A percentile compares a stretch with the other conserved stretches of the same genome.
These are phyloP conservation scores for Nyctibius grandis DNA, from an alignment of 2,797 vertebrate species.

Conservation along the genomic window DNA sequence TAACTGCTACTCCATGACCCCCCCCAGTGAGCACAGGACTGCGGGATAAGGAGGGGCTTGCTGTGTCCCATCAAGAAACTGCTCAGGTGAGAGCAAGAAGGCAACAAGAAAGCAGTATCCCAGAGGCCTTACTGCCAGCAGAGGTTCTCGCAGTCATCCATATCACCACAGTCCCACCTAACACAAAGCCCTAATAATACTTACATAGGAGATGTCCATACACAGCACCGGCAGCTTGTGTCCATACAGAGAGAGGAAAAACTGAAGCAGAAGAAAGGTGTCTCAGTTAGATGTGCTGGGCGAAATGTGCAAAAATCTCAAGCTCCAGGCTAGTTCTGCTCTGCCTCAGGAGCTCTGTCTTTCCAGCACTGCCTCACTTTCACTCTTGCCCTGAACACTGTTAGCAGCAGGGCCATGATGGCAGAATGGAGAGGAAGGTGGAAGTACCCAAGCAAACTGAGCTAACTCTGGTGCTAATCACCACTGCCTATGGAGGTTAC, in stretches of 20 bases:
- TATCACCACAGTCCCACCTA: neutral
- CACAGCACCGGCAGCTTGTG: constrained; percentile 97
- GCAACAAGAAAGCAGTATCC: neutral
- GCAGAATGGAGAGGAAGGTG: neutral
- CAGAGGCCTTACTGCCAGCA: neutral
- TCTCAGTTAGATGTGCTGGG: neutral
- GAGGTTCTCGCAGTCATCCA: neutral
- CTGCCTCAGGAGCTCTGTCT: neutral
- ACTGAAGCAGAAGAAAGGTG: constrained; percentile 74
- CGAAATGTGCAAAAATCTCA: neutral
- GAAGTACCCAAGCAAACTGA: neutral
- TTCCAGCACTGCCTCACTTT: neutral
- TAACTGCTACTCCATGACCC: rapidly evolving
- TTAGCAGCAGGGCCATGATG: neutral
- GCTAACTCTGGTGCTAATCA: neutral
- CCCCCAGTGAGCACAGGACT: neutral
- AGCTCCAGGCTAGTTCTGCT: neutral
- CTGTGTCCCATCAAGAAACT: neutral
- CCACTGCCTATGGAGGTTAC: neutral
- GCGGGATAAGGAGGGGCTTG: neutral
- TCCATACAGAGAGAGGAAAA: constrained; percentile 96
- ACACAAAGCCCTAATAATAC: constrained; percentile 56
- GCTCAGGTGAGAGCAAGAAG: neutral
- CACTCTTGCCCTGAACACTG: neutral
- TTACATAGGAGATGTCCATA: constrained; percentile 95